phyloP scores from a whole-genome alignment of 2,888 invertebrate genomes.

The Tiphia femorata region DNA sequence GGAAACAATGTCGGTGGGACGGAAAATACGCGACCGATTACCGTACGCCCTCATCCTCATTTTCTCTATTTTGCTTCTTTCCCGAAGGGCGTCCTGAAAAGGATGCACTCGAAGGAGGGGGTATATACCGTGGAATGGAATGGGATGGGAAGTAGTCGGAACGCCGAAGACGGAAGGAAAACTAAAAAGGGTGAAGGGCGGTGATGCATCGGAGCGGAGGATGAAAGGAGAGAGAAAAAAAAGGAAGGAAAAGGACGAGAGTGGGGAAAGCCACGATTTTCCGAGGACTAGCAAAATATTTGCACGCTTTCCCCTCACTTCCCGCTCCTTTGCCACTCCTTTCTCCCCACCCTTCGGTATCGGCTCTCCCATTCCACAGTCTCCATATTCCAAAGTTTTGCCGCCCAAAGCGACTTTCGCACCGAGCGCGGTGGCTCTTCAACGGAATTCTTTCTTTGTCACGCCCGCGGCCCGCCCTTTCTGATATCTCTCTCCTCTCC shows the following conservation, averaged over 20 bases:
- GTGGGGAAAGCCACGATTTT: slow-evolving; percentile 31
- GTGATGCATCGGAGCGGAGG: slow-evolving; percentile 11
- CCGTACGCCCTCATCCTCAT: slow-evolving; percentile 5
- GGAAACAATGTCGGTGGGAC: background rate
- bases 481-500: background rate
- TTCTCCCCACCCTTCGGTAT: slow-evolving; percentile 9
- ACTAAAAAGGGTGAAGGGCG: background rate
- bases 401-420: slow-evolving; percentile 42
- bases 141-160: no score
- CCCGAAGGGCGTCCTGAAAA: no score
- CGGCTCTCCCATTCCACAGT: slow-evolving; percentile 5
- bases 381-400: slow-evolving; percentile 44
- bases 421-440: slow-evolving; percentile 14
- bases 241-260: slow-evolving; percentile 2
- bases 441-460: slow-evolving; percentile 15
- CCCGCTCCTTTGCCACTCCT: background rate
- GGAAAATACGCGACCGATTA: slow-evolving; percentile 3
- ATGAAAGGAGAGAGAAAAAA: slow-evolving; percentile 8
- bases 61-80: no score
- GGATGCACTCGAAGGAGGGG: slow-evolving; percentile 12
- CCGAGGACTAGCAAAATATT: slow-evolving; percentile 46
- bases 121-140: slow-evolving; percentile 12
- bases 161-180: background rate
- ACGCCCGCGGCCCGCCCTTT: background rate
- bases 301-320: slow-evolving; percentile 31